phyloP scores from a whole-genome alignment of 2,797 vertebrate genomes.

The Antrozous pallidus region DNA sequence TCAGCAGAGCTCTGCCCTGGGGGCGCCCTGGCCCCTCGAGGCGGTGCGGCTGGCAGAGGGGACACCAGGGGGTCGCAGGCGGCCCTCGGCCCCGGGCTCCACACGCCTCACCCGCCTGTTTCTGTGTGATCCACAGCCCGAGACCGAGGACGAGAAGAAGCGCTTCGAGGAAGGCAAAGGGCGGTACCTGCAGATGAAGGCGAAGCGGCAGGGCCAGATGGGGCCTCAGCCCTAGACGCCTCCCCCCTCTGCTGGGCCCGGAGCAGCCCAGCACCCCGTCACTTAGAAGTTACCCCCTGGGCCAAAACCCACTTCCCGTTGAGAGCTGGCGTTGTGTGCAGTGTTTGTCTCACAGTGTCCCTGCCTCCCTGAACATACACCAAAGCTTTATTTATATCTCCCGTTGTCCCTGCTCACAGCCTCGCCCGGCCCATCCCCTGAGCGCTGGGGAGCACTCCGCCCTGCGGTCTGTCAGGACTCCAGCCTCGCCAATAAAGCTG shows the following conservation, averaged over 20 bases:
- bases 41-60: background rate
- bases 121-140: constrained; percentile 80
- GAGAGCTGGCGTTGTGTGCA: constrained; percentile 67
- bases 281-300: background rate
- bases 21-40: background rate
- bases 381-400: constrained; percentile 76
- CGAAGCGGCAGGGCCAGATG: constrained; percentile 85
- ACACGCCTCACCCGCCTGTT: background rate
- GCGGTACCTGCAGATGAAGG: constrained; percentile 93
- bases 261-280: background rate
- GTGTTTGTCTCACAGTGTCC: constrained; percentile 68
- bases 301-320: constrained; percentile 41
- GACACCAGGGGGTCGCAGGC: background rate
- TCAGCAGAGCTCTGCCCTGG: background rate
- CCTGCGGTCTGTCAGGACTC: constrained; percentile 66
- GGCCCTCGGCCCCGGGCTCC: rapidly evolving
- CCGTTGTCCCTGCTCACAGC: background rate
- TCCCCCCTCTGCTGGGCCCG: rapidly evolving
- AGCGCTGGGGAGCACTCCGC: constrained; percentile 48
- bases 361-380: constrained; percentile 58
- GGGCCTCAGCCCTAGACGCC: constrained; percentile 78
- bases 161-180: constrained; percentile 92
- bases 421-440: background rate
- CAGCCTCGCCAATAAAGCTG: constrained; percentile 81
- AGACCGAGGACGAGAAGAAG: constrained; percentile 91